phyloP scores from a whole-genome alignment of 2,797 vertebrate genomes.

The Chloroceryle inda region DNA sequence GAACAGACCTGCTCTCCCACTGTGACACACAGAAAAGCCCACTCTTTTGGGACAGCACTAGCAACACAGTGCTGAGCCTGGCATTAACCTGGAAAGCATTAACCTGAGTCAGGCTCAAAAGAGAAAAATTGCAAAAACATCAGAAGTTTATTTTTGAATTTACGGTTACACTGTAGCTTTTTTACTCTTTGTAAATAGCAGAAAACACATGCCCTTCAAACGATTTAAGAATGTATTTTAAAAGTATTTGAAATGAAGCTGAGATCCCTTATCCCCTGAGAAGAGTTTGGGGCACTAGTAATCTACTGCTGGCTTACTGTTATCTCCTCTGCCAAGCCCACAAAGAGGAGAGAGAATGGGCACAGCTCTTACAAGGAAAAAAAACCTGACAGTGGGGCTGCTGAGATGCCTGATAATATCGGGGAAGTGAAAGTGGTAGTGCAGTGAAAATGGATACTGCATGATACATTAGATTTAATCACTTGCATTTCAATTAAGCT shows the following conservation, averaged over 20 bases:
- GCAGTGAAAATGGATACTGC: constrained; percentile 72
- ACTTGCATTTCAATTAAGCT: constrained; percentile 76
- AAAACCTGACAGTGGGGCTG: constrained; percentile 59
- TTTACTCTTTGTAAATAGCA: background rate
- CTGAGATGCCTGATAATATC: constrained; percentile 68
- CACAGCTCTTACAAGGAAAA: constrained; percentile 53
- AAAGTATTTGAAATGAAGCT: constrained; percentile 10
- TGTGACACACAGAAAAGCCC: background rate
- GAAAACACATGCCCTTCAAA: background rate
- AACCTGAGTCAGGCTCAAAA: background rate
- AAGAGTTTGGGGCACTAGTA: constrained; percentile 22
- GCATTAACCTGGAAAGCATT: background rate
- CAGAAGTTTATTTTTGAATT: background rate
- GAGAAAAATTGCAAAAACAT: background rate
- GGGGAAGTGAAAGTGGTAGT: constrained; percentile 68
- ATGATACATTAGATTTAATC: constrained; percentile 74
- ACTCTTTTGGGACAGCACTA: background rate
- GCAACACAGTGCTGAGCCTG: background rate
- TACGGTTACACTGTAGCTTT: background rate
- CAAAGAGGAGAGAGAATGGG: constrained; percentile 46
- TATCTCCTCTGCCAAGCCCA: background rate
- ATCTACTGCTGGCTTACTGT: constrained; percentile 36
- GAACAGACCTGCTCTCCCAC: background rate
- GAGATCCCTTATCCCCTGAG: constrained; percentile 4
- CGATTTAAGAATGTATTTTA: background rate